phyloP scores from a whole-genome alignment of 2,797 vertebrate genomes.

The Moxostoma hubbsi region DNA sequence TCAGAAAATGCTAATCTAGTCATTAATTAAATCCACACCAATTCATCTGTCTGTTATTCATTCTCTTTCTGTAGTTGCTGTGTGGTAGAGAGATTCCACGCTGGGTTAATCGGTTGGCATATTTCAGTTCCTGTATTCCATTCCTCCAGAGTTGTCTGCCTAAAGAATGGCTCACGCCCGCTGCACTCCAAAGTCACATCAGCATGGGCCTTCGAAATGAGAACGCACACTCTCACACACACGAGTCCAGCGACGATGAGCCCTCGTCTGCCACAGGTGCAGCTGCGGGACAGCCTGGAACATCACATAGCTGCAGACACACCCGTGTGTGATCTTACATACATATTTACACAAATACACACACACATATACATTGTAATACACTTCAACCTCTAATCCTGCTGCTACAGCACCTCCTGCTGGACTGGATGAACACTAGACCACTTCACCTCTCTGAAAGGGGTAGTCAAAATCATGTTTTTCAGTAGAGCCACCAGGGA shows the following conservation, averaged over 20 bases:
- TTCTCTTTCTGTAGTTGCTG: slow-evolving; percentile 78
- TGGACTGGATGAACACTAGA: slow-evolving; percentile 74
- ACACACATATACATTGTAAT: not conserved
- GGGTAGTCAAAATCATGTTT: slow-evolving; percentile 44
- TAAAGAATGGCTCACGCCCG: slow-evolving; percentile 92
- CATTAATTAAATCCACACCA: not conserved
- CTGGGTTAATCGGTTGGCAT: slow-evolving; percentile 94
- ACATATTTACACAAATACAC: not conserved
- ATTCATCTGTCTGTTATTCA: not conserved
- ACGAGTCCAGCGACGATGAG: slow-evolving; percentile 85
- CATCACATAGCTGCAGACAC: slow-evolving; percentile 87
- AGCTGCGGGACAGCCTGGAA: slow-evolving; percentile 73
- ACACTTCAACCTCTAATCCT: slow-evolving; percentile 60
- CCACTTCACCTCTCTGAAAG: slow-evolving; percentile 68
- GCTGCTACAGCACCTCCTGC: slow-evolving; percentile 57
- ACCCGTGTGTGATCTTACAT: slow-evolving; percentile 82
- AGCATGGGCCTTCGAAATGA: slow-evolving; percentile 90
- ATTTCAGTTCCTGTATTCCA: slow-evolving; percentile 95
- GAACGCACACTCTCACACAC: slow-evolving; percentile 43
- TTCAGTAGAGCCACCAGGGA: slow-evolving; percentile 56
- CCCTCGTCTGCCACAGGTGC: slow-evolving; percentile 78
- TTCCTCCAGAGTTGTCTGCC: slow-evolving; percentile 95
- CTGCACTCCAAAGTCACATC: slow-evolving; percentile 93
- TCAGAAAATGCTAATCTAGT: too few relatives aligned
- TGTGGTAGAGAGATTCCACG: slow-evolving; percentile 92